Percentiles rank a stretch among this genome's conserved stretches.
Evolutionary conservation across 2,888 invertebrate species (phyloP).

Genomic region (Zonitis immaculata): DNA sequence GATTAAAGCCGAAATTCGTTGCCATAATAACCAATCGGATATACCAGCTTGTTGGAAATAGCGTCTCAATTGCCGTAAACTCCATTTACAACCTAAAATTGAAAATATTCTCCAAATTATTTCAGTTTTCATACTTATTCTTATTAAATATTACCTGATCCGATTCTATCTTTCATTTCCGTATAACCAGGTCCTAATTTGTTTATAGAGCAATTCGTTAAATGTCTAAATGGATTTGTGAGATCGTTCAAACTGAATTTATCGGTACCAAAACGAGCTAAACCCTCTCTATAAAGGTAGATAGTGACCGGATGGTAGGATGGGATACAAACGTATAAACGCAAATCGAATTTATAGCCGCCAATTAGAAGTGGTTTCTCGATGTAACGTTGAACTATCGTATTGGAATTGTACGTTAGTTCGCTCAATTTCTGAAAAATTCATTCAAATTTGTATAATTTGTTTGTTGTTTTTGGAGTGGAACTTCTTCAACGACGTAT

Average conservation of each 20-base stretch:
- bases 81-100: conserved; percentile 77
- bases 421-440: conserved; percentile 66
- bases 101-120: background rate
- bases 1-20: conserved; percentile 67
- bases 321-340: conserved; percentile 85
- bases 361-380: conserved; percentile 74
- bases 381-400: conserved; percentile 77
- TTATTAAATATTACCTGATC: conserved; percentile 57
- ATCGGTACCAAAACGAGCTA: conserved; percentile 76
- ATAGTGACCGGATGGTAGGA: conserved; percentile 81
- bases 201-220: conserved; percentile 89
- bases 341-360: conserved; percentile 88
- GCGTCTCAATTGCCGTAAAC: conserved; percentile 69
- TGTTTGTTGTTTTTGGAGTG: no score
- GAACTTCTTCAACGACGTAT: no score
- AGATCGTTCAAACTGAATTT: conserved; percentile 80
- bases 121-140: background rate
- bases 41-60: conserved; percentile 69
- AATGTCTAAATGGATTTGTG: conserved; percentile 77
- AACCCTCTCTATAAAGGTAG: conserved; percentile 84
- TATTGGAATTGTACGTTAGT: conserved; percentile 70
- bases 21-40: conserved; percentile 77
- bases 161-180: conserved; percentile 77
- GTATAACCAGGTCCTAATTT: conserved; percentile 80
- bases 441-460: background rate